Base-by-base conservation (phyloP, 2,888 invertebrate species). In the Chalcosyrphus nemorum region DNA sequence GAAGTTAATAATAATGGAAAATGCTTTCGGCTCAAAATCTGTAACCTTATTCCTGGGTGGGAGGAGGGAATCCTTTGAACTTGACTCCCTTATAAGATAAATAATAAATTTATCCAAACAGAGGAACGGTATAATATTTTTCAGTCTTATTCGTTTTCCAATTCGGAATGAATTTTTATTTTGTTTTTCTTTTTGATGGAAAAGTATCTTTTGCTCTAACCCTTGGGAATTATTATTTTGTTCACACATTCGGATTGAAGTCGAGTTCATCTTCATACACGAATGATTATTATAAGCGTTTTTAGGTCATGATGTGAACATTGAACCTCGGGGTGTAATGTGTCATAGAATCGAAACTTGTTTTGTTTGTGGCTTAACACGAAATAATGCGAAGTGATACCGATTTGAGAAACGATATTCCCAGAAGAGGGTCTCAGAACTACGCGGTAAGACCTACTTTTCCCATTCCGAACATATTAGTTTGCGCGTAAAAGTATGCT, bases 1-100 rank as follows among this genome's bases (percentile, higher is more conserved):
- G 27, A 70, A 70, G 54, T 77, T 61, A 70, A 77, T 70, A 77
- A 61, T 38, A 56, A 66, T 70, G 61, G 17, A 70, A 77, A 56
- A 35, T 61, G 54, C 54, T 54, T 45, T 11, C 15, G 45, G 61
- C 27, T 13, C n/a, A 7, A 24, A 52, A 75, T 66, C 38, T 4
- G 13, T 32, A 32, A 45, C 68, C 43, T 43, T 35, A 29, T 32
- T 35, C 41, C n/a, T n/a, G n/a, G 2, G n/a, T n/a, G 9, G 24
- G n/a, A n/a, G 1, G 15, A 24, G 29, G 24, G 5, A 77, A 77
- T 61, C 66, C 74, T 80, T 80, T 80, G 74, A 74, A 66, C 74
- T 80, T 59, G 38, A 52, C 52, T 27, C 32, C 19, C 24, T 19
- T 57, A 13, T 15, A 35, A 61, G 66, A 66, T 74, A 66, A 80